Evolutionary conservation across 1,140 invertebrate species (phyloP), one percentile per base, ranked within the genome.

Genomic region (Battus philenor): DNA sequence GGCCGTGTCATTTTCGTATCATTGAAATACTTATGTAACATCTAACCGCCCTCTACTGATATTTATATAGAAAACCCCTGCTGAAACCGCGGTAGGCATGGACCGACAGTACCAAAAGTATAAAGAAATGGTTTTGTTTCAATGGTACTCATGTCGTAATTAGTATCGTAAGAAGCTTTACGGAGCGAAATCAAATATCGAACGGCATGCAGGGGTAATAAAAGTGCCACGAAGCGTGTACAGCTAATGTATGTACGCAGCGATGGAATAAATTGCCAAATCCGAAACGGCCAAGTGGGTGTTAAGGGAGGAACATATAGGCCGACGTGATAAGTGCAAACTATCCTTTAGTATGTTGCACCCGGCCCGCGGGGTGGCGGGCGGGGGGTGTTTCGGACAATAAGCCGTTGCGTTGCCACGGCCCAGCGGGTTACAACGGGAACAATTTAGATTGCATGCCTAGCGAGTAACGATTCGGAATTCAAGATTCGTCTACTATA

Each of bases 371-470:
- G 22, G 22, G 22, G 6, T 20, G 18, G 18, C 57, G 57, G 52
- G 51, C 49, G 50, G 49, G 55, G 57, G 50, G 54, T 63, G 54
- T 64, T 51, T 63, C 56, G 51, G 60, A 67, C 59, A 71, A 72
- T 78, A 71, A 75, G 69, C 71, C 38, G 38, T 26, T 41, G 38
- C 38, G 38, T 41, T 41, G 38, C 38, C 38, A 41, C 24, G 38
- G 38, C 24, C 38, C n/a, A 20, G 6, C 24, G 38, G n/a, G n/a
- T 27, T 41, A 27, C 38, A 27, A 10, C 38, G 38, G 24, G 38
- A 29, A 41, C 24, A 16, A 41, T 41, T 41, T 41, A 41, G 38
- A 41, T 41, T 16, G 38, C 38, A 27, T 16, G 15, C 12, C 4
- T 22, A 9, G 2, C 6, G 11, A 6, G 8, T 15, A 9, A 26